Percentiles rank a stretch among this genome's conserved stretches.
These are phyloP conservation scores for Ctenopoma multispine DNA, from an alignment of 2,797 vertebrate species.

Conservation along the genomic window DNA sequence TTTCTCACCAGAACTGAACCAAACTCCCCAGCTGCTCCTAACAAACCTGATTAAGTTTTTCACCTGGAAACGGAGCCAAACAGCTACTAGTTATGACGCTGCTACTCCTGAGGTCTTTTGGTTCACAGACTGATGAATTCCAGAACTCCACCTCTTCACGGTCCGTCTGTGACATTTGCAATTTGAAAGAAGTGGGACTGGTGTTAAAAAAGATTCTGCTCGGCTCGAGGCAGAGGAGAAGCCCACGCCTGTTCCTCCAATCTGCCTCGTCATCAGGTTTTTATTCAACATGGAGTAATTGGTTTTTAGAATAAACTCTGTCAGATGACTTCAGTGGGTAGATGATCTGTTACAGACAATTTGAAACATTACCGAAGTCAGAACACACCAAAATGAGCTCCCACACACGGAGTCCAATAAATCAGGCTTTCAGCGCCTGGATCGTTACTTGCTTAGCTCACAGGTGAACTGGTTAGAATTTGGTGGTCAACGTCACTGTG, in stretches of 20 bases:
- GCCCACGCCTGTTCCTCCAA: conserved; percentile 40
- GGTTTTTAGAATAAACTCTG: conserved; percentile 41
- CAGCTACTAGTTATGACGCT: background rate
- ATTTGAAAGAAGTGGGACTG: conserved; percentile 13
- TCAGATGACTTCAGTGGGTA: conserved; percentile 26
- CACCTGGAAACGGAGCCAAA: background rate
- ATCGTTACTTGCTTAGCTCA: too few species aligned
- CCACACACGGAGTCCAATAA: too few species aligned
- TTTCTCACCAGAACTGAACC: conserved; percentile 1
- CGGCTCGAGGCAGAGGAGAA: conserved; percentile 16
- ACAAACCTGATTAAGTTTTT: background rate
- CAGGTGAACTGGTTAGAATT: too few species aligned
- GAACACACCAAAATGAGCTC: background rate
- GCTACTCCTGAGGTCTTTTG: background rate
- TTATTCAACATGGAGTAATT: conserved; percentile 49
- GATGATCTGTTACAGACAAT: conserved; percentile 15
- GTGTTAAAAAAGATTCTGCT: conserved; percentile 23
- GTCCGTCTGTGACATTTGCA: conserved; percentile 38
- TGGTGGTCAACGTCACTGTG: too few species aligned
- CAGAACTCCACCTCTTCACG: conserved; percentile 27
- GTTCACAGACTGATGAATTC: conserved; percentile 34
- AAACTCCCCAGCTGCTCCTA: background rate
- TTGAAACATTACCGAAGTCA: conserved; percentile 10
- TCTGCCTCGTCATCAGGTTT: conserved; percentile 46
- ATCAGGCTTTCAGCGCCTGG: background rate